These are phyloP conservation scores for Phodopus roborovskii DNA, from an alignment of 2,113 vertebrate species.

Conservation along the genomic window DNA sequence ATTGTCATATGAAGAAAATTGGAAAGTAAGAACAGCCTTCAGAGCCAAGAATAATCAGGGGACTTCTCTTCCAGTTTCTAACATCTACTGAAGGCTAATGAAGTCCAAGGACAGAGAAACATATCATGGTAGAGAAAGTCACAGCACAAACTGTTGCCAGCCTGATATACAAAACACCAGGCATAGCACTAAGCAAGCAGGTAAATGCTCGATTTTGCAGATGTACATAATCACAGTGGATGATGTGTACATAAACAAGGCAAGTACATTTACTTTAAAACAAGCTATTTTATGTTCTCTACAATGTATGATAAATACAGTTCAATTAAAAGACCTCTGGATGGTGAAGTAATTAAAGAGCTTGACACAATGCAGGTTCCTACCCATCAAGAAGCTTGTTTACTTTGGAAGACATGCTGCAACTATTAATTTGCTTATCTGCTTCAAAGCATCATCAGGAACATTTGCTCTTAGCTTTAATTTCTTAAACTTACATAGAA, in stretches of 20 bases:
- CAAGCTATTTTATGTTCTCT: conserved; percentile 12
- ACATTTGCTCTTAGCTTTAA: conserved; percentile 78
- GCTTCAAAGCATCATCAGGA: conserved; percentile 72
- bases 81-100: conserved; percentile 28
- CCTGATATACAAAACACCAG: conserved; percentile 30
- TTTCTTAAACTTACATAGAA: conserved; percentile 64
- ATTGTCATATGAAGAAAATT: not conserved
- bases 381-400: conserved; percentile 64
- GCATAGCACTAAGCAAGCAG: not conserved
- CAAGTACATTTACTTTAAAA: conserved; percentile 51
- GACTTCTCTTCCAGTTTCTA: conserved; percentile 9
- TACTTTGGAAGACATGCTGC: conserved; percentile 72
- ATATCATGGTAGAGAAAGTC: conserved; percentile 19
- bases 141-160: conserved; percentile 43
- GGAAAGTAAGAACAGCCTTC: not conserved
- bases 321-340: not conserved
- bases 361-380: conserved; percentile 1
- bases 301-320: not conserved
- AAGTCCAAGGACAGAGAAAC: conserved; percentile 49
- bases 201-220: conserved; percentile 16
- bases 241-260: conserved; percentile 44
- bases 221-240: not conserved
- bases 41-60: conserved; percentile 34
- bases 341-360: conserved; percentile 49
- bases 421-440: conserved; percentile 75